Percentiles rank a stretch among this genome's conserved stretches.
phyloP scores from a whole-genome alignment of 1,140 invertebrate species.

The Temnothorax curvispinosus region DNA sequence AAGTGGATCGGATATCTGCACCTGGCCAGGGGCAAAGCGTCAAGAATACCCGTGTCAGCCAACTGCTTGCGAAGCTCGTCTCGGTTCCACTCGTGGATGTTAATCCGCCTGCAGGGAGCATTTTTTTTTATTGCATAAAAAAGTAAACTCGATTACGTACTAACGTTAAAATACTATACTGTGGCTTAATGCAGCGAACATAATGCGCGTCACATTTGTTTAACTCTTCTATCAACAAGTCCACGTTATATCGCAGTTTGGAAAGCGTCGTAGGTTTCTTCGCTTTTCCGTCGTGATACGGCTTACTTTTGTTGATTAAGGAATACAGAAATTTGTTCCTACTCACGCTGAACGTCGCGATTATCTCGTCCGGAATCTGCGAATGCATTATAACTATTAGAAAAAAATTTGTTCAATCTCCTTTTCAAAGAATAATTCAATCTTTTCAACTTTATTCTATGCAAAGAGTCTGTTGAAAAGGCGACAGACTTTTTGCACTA shows the following conservation, averaged over 20 bases:
- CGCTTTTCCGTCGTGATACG: constrained; percentile 43
- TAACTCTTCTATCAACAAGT: constrained; percentile 74
- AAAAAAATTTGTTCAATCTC: not conserved
- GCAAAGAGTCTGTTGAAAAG: not conserved
- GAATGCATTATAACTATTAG: not conserved
- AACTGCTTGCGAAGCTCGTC: constrained; percentile 75
- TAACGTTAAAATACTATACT: constrained; percentile 64
- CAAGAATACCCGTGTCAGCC: constrained; percentile 72
- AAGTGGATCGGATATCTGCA: constrained; percentile 76
- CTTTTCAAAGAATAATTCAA: not conserved
- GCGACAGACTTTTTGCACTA: not conserved
- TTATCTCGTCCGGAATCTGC: constrained; percentile 63
- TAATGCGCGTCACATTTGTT: constrained; percentile 78
- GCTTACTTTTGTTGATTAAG: constrained; percentile 21
- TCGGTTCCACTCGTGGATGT: constrained; percentile 39
- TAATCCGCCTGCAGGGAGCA: constrained; percentile 20
- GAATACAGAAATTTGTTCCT: constrained; percentile 53
- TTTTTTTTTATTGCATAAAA: constrained; percentile 6
- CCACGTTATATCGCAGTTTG: constrained; percentile 77
- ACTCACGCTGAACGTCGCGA: constrained; percentile 40
- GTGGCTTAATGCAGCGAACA: constrained; percentile 77
- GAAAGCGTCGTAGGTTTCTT: constrained; percentile 77
- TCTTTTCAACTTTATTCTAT: not conserved
- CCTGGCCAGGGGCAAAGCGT: constrained; percentile 73
- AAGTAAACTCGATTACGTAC: not conserved